phyloP scores from a whole-genome alignment of 2,113 vertebrate species.

The Henicopernis longicauda region DNA sequence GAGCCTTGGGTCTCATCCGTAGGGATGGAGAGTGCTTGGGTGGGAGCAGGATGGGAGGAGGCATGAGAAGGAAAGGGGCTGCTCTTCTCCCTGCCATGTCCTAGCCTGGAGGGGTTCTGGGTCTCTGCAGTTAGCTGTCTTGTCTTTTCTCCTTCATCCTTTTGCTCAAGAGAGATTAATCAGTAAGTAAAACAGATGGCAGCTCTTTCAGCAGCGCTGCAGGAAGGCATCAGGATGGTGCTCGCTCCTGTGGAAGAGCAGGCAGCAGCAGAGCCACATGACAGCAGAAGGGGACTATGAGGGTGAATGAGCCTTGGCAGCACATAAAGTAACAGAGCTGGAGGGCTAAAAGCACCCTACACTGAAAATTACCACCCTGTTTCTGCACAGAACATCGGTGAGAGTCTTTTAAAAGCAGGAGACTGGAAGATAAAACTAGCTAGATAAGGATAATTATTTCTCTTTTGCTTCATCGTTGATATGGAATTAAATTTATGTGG shows the following conservation, averaged over 20 bases:
- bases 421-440: not conserved
- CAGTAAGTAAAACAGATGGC: not conserved
- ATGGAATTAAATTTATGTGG: not conserved
- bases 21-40: not conserved
- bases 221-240: not conserved
- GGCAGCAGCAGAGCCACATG: not conserved
- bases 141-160: not conserved
- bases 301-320: not conserved
- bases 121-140: not conserved
- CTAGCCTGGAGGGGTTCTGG: not conserved
- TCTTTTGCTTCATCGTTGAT: not conserved
- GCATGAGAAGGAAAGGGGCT: not conserved
- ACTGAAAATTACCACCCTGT: not conserved
- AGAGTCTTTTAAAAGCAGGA: not conserved
- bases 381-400: not conserved
- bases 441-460: not conserved
- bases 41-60: not conserved
- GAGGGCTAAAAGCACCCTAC: not conserved
- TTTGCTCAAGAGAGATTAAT: not conserved
- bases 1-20: accelerated
- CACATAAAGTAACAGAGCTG: not conserved
- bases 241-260: not conserved
- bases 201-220: not conserved
- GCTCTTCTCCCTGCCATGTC: not conserved
- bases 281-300: not conserved